phyloP scores from a whole-genome alignment of 2,797 vertebrate species.

The Spea hammondii region DNA sequence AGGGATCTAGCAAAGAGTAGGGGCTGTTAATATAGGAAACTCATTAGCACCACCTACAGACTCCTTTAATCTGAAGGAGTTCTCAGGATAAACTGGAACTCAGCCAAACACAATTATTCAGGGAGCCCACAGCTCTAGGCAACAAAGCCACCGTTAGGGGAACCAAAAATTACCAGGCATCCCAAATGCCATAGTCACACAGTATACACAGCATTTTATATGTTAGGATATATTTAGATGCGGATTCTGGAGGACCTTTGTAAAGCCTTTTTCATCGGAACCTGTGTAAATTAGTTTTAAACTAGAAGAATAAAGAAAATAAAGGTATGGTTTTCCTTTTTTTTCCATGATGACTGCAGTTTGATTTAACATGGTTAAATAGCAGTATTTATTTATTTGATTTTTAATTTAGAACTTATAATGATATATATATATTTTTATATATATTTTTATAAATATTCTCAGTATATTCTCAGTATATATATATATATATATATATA shows the following conservation, averaged over 20 bases:
- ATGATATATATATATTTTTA: background rate
- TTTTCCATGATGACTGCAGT: too few relatives aligned
- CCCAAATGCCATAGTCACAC: too few relatives aligned
- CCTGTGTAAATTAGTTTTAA: background rate
- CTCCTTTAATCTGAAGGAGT: background rate
- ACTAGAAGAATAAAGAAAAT: background rate
- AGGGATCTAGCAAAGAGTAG: background rate
- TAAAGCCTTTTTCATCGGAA: too few relatives aligned
- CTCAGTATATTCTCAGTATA: too few relatives aligned
- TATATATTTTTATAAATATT: background rate
- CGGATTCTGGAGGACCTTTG: too few relatives aligned
- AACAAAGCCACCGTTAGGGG: slow-evolving; percentile 6
- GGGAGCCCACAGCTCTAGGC: background rate
- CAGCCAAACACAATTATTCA: slow-evolving; percentile 6
- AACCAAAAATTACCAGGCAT: background rate
- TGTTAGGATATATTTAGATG: too few relatives aligned
- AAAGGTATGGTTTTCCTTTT: background rate
- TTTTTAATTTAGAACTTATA: background rate
- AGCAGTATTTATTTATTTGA: background rate
- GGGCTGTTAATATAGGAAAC: background rate
- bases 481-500: background rate
- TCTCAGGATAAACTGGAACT: slow-evolving; percentile 3
- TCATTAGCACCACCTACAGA: slow-evolving; percentile 15
- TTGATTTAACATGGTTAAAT: too few relatives aligned
- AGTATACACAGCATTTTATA: too few relatives aligned